Evolutionary conservation across 2,113 vertebrate species (phyloP), one percentile per base, ranked within the genome.

Genomic region (Perccottus glenii): DNA sequence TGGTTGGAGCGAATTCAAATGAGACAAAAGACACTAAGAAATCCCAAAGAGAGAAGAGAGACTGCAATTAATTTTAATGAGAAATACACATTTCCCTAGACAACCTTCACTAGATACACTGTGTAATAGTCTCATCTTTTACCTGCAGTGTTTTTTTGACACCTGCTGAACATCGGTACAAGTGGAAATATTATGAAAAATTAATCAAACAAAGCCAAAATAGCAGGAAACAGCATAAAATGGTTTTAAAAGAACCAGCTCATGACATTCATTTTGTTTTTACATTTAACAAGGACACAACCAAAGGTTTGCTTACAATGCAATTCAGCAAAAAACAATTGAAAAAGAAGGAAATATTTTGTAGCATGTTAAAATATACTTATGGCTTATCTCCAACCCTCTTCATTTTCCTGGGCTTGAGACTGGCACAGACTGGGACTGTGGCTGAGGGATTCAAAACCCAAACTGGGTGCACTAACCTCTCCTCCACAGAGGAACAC

Each of bases 91-190:
- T 5, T 71, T 40, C 38, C 62, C 38, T 4, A 16, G 27, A 63
- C 0, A 0, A n/a, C 46, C 15, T 19, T 69, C 35, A 53, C 1
- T 64, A 47, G 46, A 49, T n/a, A 12, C 45, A 62, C 19, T 60
- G 42, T 45, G 35, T 43, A 57, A 16, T 47, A 16, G 60, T 67
- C 69, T 72, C n/a, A 48, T 78, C 12, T 67, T 51, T 64, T 52
- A 66, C 38, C 16, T 45, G 56, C 3, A 61, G 10, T 59, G 42
- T 59, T 27, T 50, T 78, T 61, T 14, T 63, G 33, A 64, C 33
- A 42, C 14, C 42, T 64, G 6, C 16, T 50, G 64, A 70, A 40
- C 48, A 44, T 56, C 48, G 14, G 38, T 9, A 42, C 6, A 35
- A 62, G 53, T 19, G 14, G 44, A 51, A 57, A 57, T 44, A 47